phyloP scores from a whole-genome alignment of 2,888 invertebrate species.

The Trichopoda pennipes region DNA sequence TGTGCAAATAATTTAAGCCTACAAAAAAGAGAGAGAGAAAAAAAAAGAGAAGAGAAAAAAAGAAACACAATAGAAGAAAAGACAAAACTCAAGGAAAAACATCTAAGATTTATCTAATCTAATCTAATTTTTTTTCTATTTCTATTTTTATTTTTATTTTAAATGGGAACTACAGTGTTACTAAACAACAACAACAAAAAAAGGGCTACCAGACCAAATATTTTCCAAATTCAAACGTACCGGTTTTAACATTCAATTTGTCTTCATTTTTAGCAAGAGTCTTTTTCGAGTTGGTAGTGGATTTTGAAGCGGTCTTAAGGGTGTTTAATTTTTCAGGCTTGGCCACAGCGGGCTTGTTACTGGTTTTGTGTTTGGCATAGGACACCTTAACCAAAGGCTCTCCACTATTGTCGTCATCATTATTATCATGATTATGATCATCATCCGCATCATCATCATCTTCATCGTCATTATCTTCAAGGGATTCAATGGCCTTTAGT shows the following conservation, averaged over 20 bases:
- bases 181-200: conserved; percentile 75
- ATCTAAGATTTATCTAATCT: conserved; percentile 35
- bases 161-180: too few species aligned
- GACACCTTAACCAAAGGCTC: conserved; percentile 79
- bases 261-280: conserved; percentile 80
- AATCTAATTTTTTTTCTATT: conserved; percentile 28
- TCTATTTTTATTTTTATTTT: conserved; percentile 68
- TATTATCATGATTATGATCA: conserved; percentile 71
- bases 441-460: conserved; percentile 70
- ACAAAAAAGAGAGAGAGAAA: conserved; percentile 78
- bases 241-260: conserved; percentile 83
- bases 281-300: conserved; percentile 76
- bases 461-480: conserved; percentile 68
- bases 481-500: conserved; percentile 57
- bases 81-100: conserved; percentile 53
- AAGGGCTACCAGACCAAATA: conserved; percentile 88
- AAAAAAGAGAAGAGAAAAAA: conserved; percentile 73
- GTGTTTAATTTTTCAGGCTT: conserved; percentile 71
- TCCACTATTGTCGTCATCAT: conserved; percentile 72
- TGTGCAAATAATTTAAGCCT: conserved; percentile 81
- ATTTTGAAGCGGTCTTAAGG: conserved; percentile 72
- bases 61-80: conserved; percentile 75
- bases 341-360: conserved; percentile 68
- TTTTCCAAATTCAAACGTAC: conserved; percentile 92
- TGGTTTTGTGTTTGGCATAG: conserved; percentile 75